A percentile compares a stretch with the other conserved stretches of the same genome.
Conservation (phyloP, 2,888 invertebrate genomes). For the Neocrepidodera transversa region DNA sequence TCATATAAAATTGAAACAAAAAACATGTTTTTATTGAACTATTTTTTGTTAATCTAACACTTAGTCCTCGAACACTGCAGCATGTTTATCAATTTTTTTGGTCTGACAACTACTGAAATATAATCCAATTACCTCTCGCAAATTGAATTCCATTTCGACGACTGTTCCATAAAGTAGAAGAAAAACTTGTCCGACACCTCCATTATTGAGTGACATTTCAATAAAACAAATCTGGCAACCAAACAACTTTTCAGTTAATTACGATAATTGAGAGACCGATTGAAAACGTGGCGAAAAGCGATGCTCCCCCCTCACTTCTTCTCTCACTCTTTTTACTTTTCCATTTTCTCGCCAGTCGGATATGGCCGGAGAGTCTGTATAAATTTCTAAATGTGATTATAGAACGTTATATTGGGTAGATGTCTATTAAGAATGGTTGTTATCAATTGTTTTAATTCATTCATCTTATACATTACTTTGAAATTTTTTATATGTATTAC, state of each 20-base stretch:
- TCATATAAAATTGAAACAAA: no score
- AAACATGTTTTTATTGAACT: no score
- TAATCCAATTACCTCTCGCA: neutral
- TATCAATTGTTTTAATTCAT: no score
- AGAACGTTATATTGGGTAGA: no score
- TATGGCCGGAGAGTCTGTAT: neutral
- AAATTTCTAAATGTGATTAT: neutral
- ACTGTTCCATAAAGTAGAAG: constrained; percentile 9
- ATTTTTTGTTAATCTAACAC: no score
- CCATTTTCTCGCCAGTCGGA: neutral
- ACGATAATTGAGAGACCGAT: constrained; percentile 54
- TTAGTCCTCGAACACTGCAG: no score
- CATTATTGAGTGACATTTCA: constrained; percentile 48
- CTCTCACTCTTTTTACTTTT: constrained; percentile 30
- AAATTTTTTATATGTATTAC: no score
- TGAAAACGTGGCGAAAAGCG: constrained; percentile 39
- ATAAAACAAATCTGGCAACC: constrained; percentile 41
- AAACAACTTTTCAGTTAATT: constrained; percentile 53
- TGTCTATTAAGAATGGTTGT: no score
- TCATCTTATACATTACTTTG: no score
- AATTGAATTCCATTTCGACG: neutral
- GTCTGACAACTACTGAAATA: neutral
- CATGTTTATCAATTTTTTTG: no score
- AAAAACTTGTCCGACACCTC: constrained; percentile 44
- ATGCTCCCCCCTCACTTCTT: constrained; percentile 13